These are phyloP conservation scores for Sebastes itinus DNA, from an alignment of 2,797 vertebrate species.

Conservation along the genomic window DNA sequence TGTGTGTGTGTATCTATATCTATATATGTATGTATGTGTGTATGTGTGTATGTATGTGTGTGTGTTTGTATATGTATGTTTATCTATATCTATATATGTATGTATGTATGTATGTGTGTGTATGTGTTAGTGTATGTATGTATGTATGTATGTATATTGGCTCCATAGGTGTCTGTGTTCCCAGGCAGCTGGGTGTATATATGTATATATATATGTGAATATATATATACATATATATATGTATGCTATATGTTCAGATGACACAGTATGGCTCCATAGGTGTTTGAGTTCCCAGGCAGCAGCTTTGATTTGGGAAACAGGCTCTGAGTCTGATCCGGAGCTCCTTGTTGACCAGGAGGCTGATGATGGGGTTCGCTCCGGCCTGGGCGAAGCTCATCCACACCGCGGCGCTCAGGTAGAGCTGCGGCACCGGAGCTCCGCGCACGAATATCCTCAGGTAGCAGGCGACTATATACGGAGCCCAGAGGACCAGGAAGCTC, in stretches of 20 bases:
- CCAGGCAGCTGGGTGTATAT: too few relatives aligned
- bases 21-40: too few relatives aligned
- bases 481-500: conserved; percentile 92
- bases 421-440: conserved; percentile 87
- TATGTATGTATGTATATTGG: too few relatives aligned
- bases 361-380: conserved; percentile 93
- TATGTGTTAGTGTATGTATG: too few relatives aligned
- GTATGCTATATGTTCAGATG: conserved; percentile 63
- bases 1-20: too few relatives aligned
- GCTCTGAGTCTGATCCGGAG: conserved; percentile 90
- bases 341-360: conserved; percentile 96
- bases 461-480: conserved; percentile 93
- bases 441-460: conserved; percentile 92
- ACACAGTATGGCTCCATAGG: conserved; percentile 90
- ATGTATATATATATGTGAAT: too few relatives aligned
- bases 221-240: too few relatives aligned
- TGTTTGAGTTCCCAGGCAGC: conserved; percentile 90
- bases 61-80: too few relatives aligned
- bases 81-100: too few relatives aligned
- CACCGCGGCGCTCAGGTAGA: conserved; percentile 91
- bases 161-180: too few relatives aligned
- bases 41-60: too few relatives aligned
- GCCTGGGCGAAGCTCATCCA: conserved; percentile 98
- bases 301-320: conserved; percentile 80
- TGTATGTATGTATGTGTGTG: too few relatives aligned